Percentiles rank a stretch among this genome's conserved stretches.
These are phyloP conservation scores for Nyctibius bracteatus DNA, from an alignment of 2,113 vertebrate genomes.

Conservation along the genomic window DNA sequence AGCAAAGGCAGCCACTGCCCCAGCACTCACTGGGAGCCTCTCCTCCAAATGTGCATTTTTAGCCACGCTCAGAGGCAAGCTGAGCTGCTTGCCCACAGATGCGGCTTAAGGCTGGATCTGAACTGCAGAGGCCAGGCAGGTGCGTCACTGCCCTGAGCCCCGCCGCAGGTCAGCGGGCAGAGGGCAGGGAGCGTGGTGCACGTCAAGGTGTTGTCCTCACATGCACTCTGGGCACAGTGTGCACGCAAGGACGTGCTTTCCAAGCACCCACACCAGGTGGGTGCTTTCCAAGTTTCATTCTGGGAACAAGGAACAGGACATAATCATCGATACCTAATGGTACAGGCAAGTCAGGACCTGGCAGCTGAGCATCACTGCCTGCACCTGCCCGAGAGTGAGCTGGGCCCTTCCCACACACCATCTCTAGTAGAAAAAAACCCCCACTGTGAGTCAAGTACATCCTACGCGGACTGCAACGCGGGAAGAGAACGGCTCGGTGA, in stretches of 20 bases:
- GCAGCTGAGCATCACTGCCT: not conserved
- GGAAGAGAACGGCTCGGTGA: accelerated
- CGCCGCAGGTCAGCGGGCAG: accelerated
- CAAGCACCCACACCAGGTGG: no score
- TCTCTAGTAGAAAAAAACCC: accelerated
- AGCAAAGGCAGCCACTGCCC: not conserved
- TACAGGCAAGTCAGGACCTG: not conserved
- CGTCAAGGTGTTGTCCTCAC: accelerated
- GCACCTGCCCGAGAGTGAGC: accelerated
- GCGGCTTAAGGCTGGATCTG: accelerated
- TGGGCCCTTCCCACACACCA: accelerated
- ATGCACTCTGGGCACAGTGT: accelerated
- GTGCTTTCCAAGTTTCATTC: accelerated
- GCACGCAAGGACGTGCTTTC: accelerated
- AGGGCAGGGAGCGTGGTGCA: accelerated
- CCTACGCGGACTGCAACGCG: accelerated
- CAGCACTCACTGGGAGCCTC: not conserved
- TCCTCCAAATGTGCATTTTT: accelerated
- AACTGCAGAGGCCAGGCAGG: accelerated
- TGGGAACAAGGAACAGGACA: accelerated
- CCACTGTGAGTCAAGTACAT: accelerated
- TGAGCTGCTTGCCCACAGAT: accelerated
- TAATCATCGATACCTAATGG: accelerated
- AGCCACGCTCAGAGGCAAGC: accelerated
- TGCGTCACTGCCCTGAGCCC: accelerated